Base-by-base conservation (phyloP, 2,888 invertebrate species). In the Volucella zonaria region DNA sequence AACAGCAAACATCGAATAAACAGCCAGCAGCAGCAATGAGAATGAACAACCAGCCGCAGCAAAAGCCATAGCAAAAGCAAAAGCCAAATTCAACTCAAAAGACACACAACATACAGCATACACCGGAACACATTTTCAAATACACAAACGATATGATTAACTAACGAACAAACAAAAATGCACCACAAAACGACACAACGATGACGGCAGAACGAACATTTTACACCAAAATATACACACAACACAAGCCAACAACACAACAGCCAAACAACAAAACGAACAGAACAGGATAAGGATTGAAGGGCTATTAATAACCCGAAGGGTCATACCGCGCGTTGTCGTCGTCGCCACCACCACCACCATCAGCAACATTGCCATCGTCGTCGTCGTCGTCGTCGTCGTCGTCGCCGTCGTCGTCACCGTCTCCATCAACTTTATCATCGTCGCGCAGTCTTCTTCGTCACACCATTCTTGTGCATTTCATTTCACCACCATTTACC, bases 291-390 rank as follows among this genome's bases (percentile, higher is more conserved):
- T 85, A 85, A 85, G 85, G 76, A 85, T 85, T 81, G 85, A 86
- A 86, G 86, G 86, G 86, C 86, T 86, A 86, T 86, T 86, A 86
- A 86, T 86, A 86, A 86, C 86, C 82, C 82, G 82, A 82, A 82
- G 86, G 86, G 85, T 85, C 81, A 85, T 85, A 81, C 85, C 85
- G 76, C 81, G 82, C 81, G 82, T 68, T 76, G 75, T 70, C 67
- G 59, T 45, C 61, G 47, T 59, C 61, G 38, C 42, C 40, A 18
- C 15, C 42, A 11, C 18, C 45, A 12, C 18, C 45, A 14, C 11
- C 15, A 11, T 18, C 45, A 6, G 31, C 31, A 31, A 31, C 31
- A 31, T 31, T 31, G 31, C 31, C 31, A 6, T 31, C 31, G 31
- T 31, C 31, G 31, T 31, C 31, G 31, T 31, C 31, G 14, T 62